Conservation (phyloP, 2,888 invertebrate genomes). For the Lycaena phlaeas region DNA sequence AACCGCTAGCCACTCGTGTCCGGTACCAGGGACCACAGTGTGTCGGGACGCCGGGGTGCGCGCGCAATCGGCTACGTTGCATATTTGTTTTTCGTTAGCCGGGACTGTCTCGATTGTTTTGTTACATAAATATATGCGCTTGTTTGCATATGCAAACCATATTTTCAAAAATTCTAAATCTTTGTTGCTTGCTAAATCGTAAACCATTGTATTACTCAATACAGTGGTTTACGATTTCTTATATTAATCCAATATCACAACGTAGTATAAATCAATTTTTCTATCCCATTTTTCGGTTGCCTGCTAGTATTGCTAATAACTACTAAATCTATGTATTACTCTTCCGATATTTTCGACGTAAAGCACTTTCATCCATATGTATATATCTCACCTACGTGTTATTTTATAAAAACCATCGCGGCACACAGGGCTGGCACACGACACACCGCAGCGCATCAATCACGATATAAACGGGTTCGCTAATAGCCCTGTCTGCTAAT, state of each 20-base stretch:
- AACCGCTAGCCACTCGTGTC: constrained; percentile 23
- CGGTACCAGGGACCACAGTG: constrained; percentile 19
- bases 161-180: not conserved
- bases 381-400: not conserved
- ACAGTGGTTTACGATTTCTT: too few relatives aligned
- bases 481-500: constrained; percentile 2
- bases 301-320: too few relatives aligned
- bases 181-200: too few relatives aligned
- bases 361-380: constrained; percentile 6
- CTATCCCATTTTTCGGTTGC: too few relatives aligned
- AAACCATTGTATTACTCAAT: too few relatives aligned
- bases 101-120: constrained; percentile 14
- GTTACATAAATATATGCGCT: not conserved
- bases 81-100: constrained; percentile 17
- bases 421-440: not conserved
- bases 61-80: constrained; percentile 38
- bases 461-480: not conserved
- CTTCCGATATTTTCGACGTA: not conserved
- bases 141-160: not conserved
- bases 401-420: too few relatives aligned
- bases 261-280: too few relatives aligned
- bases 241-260: too few relatives aligned
- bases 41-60: constrained; percentile 32
- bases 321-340: too few relatives aligned
- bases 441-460: constrained; percentile 6